A percentile compares a stretch with the other conserved stretches of the same genome.
phyloP scores from a whole-genome alignment of 2,797 vertebrate genomes.

The Trachurus trachurus region DNA sequence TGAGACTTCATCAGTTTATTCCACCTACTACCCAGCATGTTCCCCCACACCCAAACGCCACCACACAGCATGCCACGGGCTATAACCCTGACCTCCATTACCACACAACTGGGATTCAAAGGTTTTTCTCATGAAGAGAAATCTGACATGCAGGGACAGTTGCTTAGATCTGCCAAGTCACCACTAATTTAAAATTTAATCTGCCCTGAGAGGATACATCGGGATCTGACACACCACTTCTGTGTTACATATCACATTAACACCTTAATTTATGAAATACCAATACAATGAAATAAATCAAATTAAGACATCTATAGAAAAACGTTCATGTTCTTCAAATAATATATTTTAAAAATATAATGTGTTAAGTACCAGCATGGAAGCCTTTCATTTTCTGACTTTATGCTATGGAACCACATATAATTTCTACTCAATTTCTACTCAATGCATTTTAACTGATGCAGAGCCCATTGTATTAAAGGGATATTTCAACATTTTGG shows the following conservation, averaged over 20 bases:
- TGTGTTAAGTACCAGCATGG: background rate
- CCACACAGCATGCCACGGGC: slow-evolving; percentile 5
- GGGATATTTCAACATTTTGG: no score
- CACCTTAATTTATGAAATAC: background rate
- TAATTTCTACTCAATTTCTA: background rate
- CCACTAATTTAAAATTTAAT: background rate
- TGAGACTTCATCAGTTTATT: slow-evolving; percentile 11
- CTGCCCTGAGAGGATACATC: background rate
- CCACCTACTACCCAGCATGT: slow-evolving; percentile 7
- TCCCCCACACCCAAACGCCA: slow-evolving; percentile 7
- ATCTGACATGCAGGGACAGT: background rate
- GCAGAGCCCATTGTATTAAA: no score
- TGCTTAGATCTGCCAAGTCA: background rate
- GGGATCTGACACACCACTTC: background rate
- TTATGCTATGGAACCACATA: background rate
- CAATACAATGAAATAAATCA: background rate
- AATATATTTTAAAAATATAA: background rate
- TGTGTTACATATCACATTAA: no score
- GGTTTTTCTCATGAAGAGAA: slow-evolving; percentile 7
- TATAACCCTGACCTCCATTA: slow-evolving; percentile 31
- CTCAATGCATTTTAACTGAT: background rate
- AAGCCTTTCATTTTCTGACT: background rate
- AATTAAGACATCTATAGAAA: background rate
- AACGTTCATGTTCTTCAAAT: background rate
- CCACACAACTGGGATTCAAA: slow-evolving; percentile 12